Evolutionary conservation across 64 coral and sea anemone species (phyloP).

Genomic region (Montipora sp.): DNA sequence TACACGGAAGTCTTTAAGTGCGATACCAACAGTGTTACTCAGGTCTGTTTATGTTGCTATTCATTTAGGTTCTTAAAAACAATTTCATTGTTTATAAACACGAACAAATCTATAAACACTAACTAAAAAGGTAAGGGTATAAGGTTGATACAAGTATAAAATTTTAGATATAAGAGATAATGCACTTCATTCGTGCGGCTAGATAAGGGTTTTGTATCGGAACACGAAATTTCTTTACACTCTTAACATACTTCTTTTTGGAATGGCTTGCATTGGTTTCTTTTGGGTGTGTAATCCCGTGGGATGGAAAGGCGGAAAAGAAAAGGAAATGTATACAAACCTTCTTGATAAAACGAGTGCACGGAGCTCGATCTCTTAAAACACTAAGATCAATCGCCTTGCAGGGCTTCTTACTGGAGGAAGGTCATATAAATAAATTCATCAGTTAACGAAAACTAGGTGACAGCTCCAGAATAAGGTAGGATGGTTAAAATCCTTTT

Average conservation of each 20-base stretch:
- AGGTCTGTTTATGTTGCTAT: not conserved
- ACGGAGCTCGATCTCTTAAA: not conserved
- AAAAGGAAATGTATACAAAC: not conserved
- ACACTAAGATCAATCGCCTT: no score
- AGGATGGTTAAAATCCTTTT: not conserved
- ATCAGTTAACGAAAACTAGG: no score
- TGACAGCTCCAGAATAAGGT: no score
- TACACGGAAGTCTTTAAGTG: slow-evolving; percentile 7
- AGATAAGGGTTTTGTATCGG: not conserved
- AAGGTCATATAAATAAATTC: no score
- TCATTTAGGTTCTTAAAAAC: not conserved
- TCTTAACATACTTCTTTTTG: no score
- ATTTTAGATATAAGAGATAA: no score
- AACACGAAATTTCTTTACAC: no score
- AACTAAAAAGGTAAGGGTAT: not conserved
- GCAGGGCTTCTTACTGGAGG: not conserved
- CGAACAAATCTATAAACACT: not conserved
- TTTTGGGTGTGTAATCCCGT: slow-evolving; percentile 36
- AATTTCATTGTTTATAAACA: slow-evolving; percentile 4
- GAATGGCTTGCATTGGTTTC: not conserved
- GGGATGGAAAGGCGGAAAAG: slow-evolving; percentile 23
- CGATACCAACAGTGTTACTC: not conserved
- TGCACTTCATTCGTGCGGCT: no score
- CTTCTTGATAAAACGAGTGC: not conserved
- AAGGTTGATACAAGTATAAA: no score